Evolutionary conservation across 2,888 invertebrate genomes (phyloP), one percentile per base, ranked within the genome.

Genomic region (Celastrina argiolus): DNA sequence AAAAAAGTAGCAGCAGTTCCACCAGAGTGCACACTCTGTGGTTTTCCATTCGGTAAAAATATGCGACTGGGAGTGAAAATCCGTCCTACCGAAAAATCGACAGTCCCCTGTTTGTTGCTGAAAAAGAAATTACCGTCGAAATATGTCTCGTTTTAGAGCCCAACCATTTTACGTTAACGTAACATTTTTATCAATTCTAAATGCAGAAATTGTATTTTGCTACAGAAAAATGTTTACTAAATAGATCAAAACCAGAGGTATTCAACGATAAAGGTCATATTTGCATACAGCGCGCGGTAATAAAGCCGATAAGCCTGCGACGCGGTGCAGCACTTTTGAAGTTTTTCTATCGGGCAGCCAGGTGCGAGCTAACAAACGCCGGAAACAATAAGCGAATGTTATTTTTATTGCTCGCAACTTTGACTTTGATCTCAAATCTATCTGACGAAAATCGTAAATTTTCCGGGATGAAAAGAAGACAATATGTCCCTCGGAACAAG

Each of bases 11-110:
- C 39, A 36, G 39, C 36, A 22, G 36, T 61, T 61, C 61, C 61
- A 36, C 39, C 36, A 61, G 61, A 61, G 61, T 39, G 61, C 61
- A 8, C 61, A 39, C 61, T 61, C 61, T 61, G 61, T 61, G 61
- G 61, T 39, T 61, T 61, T 61, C 39, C 39, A 36, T 39, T 36
- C 61, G 61, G 36, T 14, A 36, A 61, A 61, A 61, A 61, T 59
- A 61, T 61, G 36, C 61, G 61, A 36, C 61, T 39, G 36, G 39
- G 39, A 59, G 59, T 59, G 34, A 59, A 59, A 59, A 59, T 59
- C 59, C 34, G 34, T 59, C 59, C 59, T 59, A 16, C 59, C 8
- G 59, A 59, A 59, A 59, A 59, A 59, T 31, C 59, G 59, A 59
- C 58, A 31, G 28, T 58, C 31, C 28, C 28, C 31, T 31, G 58